Evolutionary conservation across 2,113 vertebrate genomes (phyloP).

Genomic region (Bostrychus sinensis): DNA sequence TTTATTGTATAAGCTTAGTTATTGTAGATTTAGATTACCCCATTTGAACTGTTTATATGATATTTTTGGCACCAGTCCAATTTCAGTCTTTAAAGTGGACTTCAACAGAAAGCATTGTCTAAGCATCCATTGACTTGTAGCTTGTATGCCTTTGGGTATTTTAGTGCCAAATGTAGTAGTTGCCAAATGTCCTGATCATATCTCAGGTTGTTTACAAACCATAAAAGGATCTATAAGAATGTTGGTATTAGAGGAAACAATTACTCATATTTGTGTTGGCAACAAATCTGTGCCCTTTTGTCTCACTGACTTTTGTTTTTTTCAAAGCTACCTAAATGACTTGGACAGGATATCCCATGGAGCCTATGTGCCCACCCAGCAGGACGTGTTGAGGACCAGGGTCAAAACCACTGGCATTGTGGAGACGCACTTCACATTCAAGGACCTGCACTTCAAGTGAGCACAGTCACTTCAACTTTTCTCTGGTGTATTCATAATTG

Average conservation of each 20-base stretch:
- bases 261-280: background rate
- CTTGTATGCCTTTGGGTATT: too few relatives aligned
- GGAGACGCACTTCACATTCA: constrained; percentile 99
- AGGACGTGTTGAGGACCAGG: constrained; percentile 96
- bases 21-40: too few relatives aligned
- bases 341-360: constrained; percentile 94
- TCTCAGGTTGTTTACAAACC: background rate
- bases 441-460: constrained; percentile 99
- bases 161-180: too few relatives aligned
- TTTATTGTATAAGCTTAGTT: too few relatives aligned
- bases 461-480: constrained; percentile 50
- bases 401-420: constrained; percentile 99
- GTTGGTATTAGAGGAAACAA: background rate
- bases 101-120: too few relatives aligned
- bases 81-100: too few relatives aligned
- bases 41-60: too few relatives aligned
- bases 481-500: too few relatives aligned
- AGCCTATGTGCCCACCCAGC: constrained; percentile 95
- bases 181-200: background rate
- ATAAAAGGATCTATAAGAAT: background rate
- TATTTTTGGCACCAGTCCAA: too few relatives aligned
- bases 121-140: too few relatives aligned
- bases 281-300: background rate
- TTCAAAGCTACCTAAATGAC: constrained; percentile 93
- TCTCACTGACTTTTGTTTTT: constrained; percentile 5